Evolutionary conservation across 2,113 vertebrate species (phyloP).

Genomic region (Caloenas nicobarica): DNA sequence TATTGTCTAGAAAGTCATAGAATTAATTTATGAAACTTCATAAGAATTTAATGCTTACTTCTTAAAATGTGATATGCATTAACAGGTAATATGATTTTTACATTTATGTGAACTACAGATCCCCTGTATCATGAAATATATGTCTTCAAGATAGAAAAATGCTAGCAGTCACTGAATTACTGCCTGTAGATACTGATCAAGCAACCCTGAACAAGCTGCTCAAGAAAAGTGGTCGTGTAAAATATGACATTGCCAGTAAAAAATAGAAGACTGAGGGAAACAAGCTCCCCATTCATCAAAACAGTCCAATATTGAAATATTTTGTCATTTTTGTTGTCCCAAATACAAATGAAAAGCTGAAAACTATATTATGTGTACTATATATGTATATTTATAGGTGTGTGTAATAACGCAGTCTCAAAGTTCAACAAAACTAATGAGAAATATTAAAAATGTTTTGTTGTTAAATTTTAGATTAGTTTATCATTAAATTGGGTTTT

Average conservation of each 20-base stretch:
- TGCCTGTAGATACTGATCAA: neutral
- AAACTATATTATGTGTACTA: neutral
- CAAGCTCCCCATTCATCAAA: neutral
- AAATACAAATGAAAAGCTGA: neutral
- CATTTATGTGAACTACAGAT: neutral
- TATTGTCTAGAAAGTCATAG: neutral
- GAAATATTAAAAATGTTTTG: neutral
- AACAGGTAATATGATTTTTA: neutral
- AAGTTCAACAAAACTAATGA: neutral
- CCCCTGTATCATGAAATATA: neutral
- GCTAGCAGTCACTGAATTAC: neutral
- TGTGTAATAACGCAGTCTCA: neutral
- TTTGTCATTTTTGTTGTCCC: neutral
- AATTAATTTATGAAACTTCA: neutral
- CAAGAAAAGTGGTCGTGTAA: neutral
- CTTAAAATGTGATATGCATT: neutral
- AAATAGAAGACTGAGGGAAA: neutral
- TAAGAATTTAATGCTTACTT: neutral
- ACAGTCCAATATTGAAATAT: neutral
- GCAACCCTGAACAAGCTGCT: neutral
- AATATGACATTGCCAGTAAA: neutral
- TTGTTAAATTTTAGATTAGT: neutral
- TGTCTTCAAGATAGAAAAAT: neutral
- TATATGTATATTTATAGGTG: fast-evolving
- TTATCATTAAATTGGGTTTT: neutral